These are phyloP conservation scores for Gymnopithys bicolor DNA, from an alignment of 2,797 vertebrate genomes.

Conservation along the genomic window DNA sequence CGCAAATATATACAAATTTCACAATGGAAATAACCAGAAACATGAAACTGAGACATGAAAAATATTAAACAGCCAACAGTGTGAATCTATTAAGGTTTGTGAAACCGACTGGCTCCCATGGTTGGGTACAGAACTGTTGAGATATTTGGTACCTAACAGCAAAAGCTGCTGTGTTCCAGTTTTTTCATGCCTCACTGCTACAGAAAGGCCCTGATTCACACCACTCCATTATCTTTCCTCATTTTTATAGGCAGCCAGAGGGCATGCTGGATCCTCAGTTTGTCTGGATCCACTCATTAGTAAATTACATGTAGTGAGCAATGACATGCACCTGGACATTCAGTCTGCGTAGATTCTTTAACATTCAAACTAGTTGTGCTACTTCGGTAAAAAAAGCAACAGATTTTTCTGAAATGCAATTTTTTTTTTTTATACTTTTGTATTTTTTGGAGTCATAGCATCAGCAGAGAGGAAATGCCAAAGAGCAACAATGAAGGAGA, in stretches of 20 bases:
- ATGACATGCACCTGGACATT: constrained; percentile 24
- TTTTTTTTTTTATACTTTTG: neutral
- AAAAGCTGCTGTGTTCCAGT: constrained; percentile 4
- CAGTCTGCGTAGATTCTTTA: neutral
- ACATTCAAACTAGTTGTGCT: neutral
- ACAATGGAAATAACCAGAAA: constrained; percentile 35
- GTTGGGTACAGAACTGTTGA: neutral
- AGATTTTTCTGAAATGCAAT: neutral
- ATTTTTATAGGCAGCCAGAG: constrained; percentile 56
- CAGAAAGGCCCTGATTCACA: constrained; percentile 34
- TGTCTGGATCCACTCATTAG: constrained; percentile 57
- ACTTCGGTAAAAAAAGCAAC: neutral
- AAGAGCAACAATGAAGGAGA: neutral
- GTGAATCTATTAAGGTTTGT: constrained; percentile 31
- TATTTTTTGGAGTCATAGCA: neutral
- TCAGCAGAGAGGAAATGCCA: neutral
- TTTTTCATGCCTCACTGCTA: constrained; percentile 21
- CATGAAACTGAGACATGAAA: constrained; percentile 4
- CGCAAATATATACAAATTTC: constrained; percentile 50
- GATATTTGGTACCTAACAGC: constrained; percentile 42
- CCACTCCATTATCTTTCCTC: constrained; percentile 32
- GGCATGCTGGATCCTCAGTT: constrained; percentile 46
- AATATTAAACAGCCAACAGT: constrained; percentile 8
- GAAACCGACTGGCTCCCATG: neutral
- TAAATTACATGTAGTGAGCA: constrained; percentile 8